Evolutionary conservation across 2,888 invertebrate species (phyloP).

Genomic region (Cheilosia soror): DNA sequence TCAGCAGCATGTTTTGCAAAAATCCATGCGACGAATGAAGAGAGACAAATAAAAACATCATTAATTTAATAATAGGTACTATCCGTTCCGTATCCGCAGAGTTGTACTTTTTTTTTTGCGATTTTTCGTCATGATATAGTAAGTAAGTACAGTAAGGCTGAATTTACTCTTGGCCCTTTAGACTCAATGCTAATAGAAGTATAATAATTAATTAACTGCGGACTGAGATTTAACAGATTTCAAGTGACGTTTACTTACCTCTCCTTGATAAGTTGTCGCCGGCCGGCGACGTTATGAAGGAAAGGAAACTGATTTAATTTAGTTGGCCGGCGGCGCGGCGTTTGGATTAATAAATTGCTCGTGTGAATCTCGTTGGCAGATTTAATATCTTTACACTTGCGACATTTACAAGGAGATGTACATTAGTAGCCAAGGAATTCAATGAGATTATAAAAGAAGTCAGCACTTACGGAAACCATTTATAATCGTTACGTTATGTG

Average conservation of each 20-base stretch:
- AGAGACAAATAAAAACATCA: background rate
- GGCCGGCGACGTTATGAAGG: conserved; percentile 9
- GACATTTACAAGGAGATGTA: background rate
- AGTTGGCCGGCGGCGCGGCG: background rate
- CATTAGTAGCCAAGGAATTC: background rate
- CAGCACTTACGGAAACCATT: conserved; percentile 38
- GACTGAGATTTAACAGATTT: background rate
- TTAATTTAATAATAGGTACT: conserved; percentile 16
- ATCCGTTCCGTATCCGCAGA: background rate
- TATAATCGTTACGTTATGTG: conserved; percentile 53
- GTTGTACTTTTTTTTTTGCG: background rate
- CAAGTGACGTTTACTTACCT: background rate
- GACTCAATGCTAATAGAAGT: conserved; percentile 9
- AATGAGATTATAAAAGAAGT: conserved; percentile 22
- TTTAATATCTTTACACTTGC: conserved; percentile 11
- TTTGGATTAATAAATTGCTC: conserved; percentile 63
- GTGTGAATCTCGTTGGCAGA: conserved; percentile 43
- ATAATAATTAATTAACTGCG: conserved; percentile 26
- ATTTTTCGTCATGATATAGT: background rate
- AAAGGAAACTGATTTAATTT: conserved; percentile 41
- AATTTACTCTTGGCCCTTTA: conserved; percentile 1
- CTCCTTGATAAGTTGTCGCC: background rate
- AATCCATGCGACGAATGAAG: background rate
- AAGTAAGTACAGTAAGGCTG: background rate
- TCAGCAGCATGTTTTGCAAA: conserved; percentile 18